Evolutionary conservation across 1,140 invertebrate genomes (phyloP).

Genomic region (Dermatophagoides farinae): DNA sequence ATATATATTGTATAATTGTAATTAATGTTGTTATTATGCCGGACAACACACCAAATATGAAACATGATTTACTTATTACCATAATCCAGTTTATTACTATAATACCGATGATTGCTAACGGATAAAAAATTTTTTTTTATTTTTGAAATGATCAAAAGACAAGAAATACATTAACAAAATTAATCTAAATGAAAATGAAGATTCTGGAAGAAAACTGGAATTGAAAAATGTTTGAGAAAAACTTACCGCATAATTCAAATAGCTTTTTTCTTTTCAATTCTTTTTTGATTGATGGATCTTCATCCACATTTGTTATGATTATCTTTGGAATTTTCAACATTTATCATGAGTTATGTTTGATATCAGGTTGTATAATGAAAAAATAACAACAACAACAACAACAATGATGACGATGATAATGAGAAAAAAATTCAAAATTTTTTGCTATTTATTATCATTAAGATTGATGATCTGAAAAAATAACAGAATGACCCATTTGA

Average conservation of each 20-base stretch:
- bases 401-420: too few relatives aligned
- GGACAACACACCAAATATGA: constrained; percentile 1
- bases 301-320: neutral
- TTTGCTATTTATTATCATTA: too few relatives aligned
- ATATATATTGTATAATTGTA: neutral
- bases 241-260: neutral
- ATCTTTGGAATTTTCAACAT: constrained; percentile 3
- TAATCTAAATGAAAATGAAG: neutral
- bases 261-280: neutral
- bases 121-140: too few relatives aligned
- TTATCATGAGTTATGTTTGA: too few relatives aligned
- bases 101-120: neutral
- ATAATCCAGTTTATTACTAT: constrained; percentile 5
- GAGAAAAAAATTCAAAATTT: too few relatives aligned
- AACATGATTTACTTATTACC: constrained; percentile 5
- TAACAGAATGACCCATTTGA: too few relatives aligned
- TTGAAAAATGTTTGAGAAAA: too few relatives aligned
- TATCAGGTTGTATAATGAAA: too few relatives aligned
- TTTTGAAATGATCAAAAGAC: neutral
- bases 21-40: constrained; percentile 7
- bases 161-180: neutral
- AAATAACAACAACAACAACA: too few relatives aligned
- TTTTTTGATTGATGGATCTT: neutral
- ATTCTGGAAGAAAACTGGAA: neutral
- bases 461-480: too few relatives aligned